Percentiles rank a stretch among this genome's conserved stretches.
Evolutionary conservation across 2,888 invertebrate genomes (phyloP).

Genomic region (Dynastes grantii): DNA sequence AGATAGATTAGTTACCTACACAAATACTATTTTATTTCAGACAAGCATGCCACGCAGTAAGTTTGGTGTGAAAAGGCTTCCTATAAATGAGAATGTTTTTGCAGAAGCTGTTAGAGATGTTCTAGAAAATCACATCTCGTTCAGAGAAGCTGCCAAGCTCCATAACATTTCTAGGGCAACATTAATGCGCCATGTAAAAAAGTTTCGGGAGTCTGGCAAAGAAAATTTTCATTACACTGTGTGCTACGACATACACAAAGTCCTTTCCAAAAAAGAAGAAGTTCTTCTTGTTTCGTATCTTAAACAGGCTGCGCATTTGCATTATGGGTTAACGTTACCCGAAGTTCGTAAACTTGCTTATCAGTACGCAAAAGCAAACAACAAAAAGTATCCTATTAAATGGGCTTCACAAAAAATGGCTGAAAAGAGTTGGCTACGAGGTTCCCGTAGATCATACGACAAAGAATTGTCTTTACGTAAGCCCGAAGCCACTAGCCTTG

Average conservation of each 20-base stretch:
- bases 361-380: slow-evolving; percentile 34
- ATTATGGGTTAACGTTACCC: slow-evolving; percentile 24
- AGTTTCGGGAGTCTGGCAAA: neutral
- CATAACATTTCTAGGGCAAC: neutral
- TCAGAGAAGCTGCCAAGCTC: too few species aligned
- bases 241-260: slow-evolving; percentile 4
- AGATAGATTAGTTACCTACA: too few species aligned
- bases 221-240: too few species aligned
- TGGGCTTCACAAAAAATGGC: slow-evolving; percentile 49
- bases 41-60: too few species aligned
- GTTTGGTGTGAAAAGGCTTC: too few species aligned
- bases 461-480: slow-evolving; percentile 52
- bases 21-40: too few species aligned
- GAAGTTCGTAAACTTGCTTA: slow-evolving; percentile 31
- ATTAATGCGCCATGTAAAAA: neutral
- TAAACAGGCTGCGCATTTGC: slow-evolving; percentile 13
- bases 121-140: too few species aligned
- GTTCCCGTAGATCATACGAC: slow-evolving; percentile 54
- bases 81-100: too few species aligned
- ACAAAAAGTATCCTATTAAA: slow-evolving; percentile 20
- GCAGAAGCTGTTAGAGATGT: too few species aligned
- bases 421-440: slow-evolving; percentile 52
- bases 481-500: slow-evolving; percentile 56
- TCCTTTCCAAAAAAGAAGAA: slow-evolving; percentile 28
- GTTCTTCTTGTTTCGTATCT: slow-evolving; percentile 20